Evolutionary conservation across 2,113 vertebrate species (phyloP).

Genomic region (Vireo altiloquus): DNA sequence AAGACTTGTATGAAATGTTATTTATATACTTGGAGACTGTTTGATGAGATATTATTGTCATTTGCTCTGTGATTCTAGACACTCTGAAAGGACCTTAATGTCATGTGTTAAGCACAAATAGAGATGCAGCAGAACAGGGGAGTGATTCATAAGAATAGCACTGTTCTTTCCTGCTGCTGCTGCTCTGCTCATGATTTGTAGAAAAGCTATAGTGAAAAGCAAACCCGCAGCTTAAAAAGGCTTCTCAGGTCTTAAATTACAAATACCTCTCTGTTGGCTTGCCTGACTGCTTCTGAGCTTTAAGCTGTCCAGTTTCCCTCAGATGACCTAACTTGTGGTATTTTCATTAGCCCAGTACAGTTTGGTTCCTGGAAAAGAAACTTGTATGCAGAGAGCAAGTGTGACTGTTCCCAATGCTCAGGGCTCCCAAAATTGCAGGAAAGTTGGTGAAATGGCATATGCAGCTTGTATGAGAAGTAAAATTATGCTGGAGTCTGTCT

Average conservation of each 20-base stretch:
- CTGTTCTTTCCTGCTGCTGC: neutral
- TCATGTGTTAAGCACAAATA: neutral
- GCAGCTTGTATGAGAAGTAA: neutral
- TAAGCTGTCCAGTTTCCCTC: neutral
- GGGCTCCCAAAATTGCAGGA: neutral
- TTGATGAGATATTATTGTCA: conserved; percentile 2
- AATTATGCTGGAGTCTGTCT: neutral
- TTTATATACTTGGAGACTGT: conserved; percentile 6
- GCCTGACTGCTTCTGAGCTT: neutral
- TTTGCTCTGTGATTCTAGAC: conserved; percentile 11
- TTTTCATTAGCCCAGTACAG: neutral
- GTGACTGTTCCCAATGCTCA: neutral
- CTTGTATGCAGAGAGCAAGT: neutral
- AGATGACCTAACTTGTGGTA: neutral
- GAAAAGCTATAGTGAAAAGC: neutral
- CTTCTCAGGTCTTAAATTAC: conserved; percentile 11
- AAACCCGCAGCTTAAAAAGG: neutral
- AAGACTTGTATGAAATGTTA: conserved; percentile 1
- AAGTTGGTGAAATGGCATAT: neutral
- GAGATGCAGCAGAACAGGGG: neutral
- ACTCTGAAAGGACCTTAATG: conserved; percentile 1
- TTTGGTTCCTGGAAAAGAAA: neutral
- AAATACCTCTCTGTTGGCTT: neutral
- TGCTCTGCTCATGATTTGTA: neutral
- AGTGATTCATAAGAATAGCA: neutral